Conservation (phyloP, 2,797 vertebrate species). For the Micromesistius poutassou region DNA sequence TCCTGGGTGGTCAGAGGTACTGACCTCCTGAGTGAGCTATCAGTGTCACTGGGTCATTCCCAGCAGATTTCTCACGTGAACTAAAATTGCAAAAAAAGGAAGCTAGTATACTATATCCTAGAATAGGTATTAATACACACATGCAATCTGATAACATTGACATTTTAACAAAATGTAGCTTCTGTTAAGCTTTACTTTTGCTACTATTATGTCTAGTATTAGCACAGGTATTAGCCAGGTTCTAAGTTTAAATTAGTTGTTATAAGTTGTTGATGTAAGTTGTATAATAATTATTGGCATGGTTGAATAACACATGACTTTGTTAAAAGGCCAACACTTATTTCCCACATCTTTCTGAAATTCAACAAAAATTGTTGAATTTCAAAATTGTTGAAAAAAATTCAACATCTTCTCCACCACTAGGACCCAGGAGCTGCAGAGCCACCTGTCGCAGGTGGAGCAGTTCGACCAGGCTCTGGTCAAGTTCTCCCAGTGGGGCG, state of each 20-base stretch:
- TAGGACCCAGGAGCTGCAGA: constrained; percentile 81
- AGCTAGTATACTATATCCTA: not conserved
- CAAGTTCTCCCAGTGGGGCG: constrained; percentile 90
- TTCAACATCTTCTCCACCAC: not conserved
- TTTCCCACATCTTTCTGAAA: not conserved
- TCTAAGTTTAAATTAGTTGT: not conserved
- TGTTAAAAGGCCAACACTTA: not conserved
- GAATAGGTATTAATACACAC: too few species aligned
- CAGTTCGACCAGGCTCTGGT: constrained; percentile 84
- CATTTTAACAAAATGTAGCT: too few species aligned
- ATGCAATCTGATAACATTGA: too few species aligned
- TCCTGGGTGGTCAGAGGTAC: too few species aligned
- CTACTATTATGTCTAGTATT: not conserved
- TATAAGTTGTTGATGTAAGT: too few species aligned
- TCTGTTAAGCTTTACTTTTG: too few species aligned
- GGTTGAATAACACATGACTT: too few species aligned
- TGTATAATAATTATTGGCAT: too few species aligned
- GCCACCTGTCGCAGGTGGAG: constrained; percentile 75
- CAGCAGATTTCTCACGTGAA: not conserved
- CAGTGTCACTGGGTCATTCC: not conserved
- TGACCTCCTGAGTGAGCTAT: too few species aligned
- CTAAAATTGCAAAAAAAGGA: not conserved
- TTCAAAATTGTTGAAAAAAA: too few species aligned
- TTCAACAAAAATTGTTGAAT: too few species aligned
- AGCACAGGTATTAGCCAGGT: not conserved